Percentiles rank a stretch among this genome's conserved stretches.
Evolutionary conservation across 2,113 vertebrate species (phyloP).

Genomic region (Notechis scutatus): DNA sequence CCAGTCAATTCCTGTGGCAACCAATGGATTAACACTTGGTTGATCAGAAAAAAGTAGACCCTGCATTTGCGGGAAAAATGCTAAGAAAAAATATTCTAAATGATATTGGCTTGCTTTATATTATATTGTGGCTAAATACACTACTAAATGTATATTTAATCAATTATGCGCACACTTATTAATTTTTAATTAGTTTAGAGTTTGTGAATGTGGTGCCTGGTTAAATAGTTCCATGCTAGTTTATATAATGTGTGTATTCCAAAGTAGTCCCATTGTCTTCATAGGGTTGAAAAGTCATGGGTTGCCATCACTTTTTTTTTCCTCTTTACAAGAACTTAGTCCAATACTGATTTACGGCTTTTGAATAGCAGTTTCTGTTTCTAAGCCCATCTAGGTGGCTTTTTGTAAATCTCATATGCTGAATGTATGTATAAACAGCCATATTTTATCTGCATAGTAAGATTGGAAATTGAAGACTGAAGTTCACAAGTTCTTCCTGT

Average conservation of each 20-base stretch:
- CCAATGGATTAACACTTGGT: background rate
- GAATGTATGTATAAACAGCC: constrained; percentile 18
- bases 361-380: background rate
- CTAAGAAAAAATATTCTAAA: background rate
- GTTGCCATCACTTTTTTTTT: constrained; percentile 30
- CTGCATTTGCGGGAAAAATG: background rate
- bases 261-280: background rate
- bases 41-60: background rate
- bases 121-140: constrained; percentile 46
- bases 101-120: constrained; percentile 27
- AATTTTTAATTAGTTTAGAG: background rate
- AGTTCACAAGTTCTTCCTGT: constrained; percentile 39
- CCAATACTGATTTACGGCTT: background rate
- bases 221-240: background rate
- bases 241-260: background rate
- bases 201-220: background rate
- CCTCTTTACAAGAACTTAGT: background rate
- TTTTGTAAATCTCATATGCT: background rate
- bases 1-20: background rate
- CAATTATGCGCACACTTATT: constrained; percentile 1
- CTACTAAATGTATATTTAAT: constrained; percentile 22
- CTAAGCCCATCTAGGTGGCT: background rate
- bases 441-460: background rate
- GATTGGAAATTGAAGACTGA: background rate
- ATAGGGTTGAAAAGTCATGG: background rate